Evolutionary conservation across 2,888 invertebrate genomes (phyloP), one percentile per base, ranked within the genome.

Genomic region (Hyposoter didymator): DNA sequence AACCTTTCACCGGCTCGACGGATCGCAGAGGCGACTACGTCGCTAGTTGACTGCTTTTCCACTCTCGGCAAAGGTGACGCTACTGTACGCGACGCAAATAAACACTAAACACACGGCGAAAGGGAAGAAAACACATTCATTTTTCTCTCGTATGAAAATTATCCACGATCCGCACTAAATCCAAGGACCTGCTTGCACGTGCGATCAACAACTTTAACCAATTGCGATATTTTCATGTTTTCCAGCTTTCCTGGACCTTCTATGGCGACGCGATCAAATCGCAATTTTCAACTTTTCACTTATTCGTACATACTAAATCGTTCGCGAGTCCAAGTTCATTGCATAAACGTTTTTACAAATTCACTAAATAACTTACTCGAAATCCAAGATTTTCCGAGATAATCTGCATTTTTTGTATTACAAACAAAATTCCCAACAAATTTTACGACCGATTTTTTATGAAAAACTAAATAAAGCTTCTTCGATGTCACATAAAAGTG

Each of bases 1-100:
- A 19, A 80, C 80, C 84, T 80, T 84, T 84, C 80, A 76, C 80
- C 80, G 78, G 45, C 32, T 22, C 22, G 35, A 43, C 59, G 59
- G 28, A 47, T 14, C 47, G n/a, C 43, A 8, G 43, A 55, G 39
- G 47, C 70, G 28, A 17, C 47, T n/a, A 59, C 12, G 39, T 32
- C 72, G n/a, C 52, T 72, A 52, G 47, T 72, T 72, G 32, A 35
- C 35, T n/a, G 14, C 17, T 32, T 35, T 47, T 6, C 49, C 72
- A 35, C 49, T 17, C 72, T n/a, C 32, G 52, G 72, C 49, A 22
- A 47, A 35, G 59, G 45, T 22, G 43, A 69, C 69, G 69, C 59
- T 14, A 59, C 59, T 59, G 59, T 14, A 5, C 6, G 22, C 59
- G 14, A 14, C 39, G 39, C 35, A 35, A 35, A 39, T 35, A 35